Conservation (phyloP, 64 coral and sea anemone genomes). For the Acropora tenuis region DNA sequence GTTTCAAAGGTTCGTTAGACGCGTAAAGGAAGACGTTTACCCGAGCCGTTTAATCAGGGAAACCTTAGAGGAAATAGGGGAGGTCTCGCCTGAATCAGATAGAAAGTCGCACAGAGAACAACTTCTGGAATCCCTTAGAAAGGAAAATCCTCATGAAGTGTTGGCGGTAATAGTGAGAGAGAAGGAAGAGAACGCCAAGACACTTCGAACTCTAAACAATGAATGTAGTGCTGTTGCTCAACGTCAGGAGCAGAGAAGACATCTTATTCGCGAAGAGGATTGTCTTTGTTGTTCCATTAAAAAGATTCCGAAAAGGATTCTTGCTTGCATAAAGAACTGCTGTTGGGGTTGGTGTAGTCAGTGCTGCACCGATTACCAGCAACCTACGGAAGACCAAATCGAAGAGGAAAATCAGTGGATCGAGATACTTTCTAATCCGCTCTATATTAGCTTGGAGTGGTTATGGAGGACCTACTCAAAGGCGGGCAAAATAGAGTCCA, state of each 20-base stretch:
- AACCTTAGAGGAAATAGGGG: too few relatives aligned
- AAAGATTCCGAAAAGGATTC: too few relatives aligned
- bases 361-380: background rate
- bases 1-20: too few relatives aligned
- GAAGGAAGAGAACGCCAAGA: background rate
- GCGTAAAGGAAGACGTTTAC: too few relatives aligned
- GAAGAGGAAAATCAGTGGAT: background rate
- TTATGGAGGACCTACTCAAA: background rate
- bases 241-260: background rate
- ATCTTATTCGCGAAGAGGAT: too few relatives aligned
- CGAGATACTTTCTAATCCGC: constrained; percentile 11
- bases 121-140: background rate
- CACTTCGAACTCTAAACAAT: background rate
- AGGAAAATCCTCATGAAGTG: background rate
- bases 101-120: too few relatives aligned
- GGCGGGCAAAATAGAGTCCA: background rate
- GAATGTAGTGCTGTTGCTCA: background rate
- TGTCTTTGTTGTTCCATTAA: too few relatives aligned
- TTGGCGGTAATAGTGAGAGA: background rate
- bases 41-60: too few relatives aligned
- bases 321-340: too few relatives aligned
- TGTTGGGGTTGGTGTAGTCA: too few relatives aligned
- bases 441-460: constrained; percentile 27
- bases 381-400: background rate
- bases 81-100: too few relatives aligned